Base-by-base conservation (phyloP, 1,140 invertebrate species). In the Homalodisca vitripennis region DNA sequence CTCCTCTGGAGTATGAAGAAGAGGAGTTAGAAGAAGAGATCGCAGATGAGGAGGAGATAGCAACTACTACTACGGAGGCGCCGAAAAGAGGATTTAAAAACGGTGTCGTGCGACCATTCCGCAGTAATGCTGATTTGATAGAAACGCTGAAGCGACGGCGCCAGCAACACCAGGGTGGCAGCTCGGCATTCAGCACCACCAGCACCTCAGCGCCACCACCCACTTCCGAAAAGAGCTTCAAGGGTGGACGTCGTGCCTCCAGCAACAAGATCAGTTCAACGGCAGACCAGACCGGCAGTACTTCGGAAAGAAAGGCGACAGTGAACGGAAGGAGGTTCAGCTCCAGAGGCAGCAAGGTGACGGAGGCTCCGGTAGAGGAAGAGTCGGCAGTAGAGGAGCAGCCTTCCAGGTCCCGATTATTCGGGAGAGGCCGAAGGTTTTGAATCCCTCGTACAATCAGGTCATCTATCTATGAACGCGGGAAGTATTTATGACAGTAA, bases 81-180 rank as follows among this genome's bases (percentile, higher is more conserved):
- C 68, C 68, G 20, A 67, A 66, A 32, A 70, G 69, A 65, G 22
- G 22, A 27, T 27, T 66, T 10, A 46, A 66, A 63, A 63, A 48
- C n/a, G 72, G 70, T 6, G 68, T 67, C 2, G 48, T 72, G 1
- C 34, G 73, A 17, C 73, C 73, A 6, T 73, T 73, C 62, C 53
- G 73, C 14, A 72, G 70, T 60, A 73, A 73, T 48, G 55, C 65
- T 14, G 73, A 72, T 64, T 55, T 73, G 1, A 67, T 73, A n/a
- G 73, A 73, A 63, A 68, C 70, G 17, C 46, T 73, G 47, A 73
- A 72, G 55, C 67, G 71, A 17, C 48, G 73, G 53, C 20, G 73
- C 34, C 57, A 64, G n/a, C 68, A 72, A 47, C 24, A 34, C 0
- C 34, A 20, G 12, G 32, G 17, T 3, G 55, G 62, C 24, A 46